Conservation (phyloP, 2,113 vertebrate species). For the Ochotona curzoniae region DNA sequence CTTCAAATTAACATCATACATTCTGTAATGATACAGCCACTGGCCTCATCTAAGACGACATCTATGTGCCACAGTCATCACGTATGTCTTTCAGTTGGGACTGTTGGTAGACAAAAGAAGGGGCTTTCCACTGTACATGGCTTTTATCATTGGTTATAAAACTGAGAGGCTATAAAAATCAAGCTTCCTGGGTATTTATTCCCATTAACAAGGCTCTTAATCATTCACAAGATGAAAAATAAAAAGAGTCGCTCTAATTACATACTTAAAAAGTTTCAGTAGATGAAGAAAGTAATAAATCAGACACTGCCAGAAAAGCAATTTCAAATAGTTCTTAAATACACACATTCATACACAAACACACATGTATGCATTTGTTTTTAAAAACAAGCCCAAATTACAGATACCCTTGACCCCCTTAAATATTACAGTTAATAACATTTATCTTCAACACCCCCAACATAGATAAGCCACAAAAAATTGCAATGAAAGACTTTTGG, state of each 20-base stretch:
- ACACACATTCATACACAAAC: no score
- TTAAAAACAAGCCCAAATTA: conserved; percentile 47
- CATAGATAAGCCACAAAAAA: conserved; percentile 30
- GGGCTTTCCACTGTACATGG: conserved; percentile 56
- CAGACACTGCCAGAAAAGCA: not conserved
- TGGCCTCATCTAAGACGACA: conserved; percentile 38
- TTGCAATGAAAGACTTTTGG: not conserved
- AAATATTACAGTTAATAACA: not conserved
- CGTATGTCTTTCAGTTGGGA: not conserved
- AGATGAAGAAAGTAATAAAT: conserved; percentile 46
- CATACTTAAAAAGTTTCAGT: conserved; percentile 47
- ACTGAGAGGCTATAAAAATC: conserved; percentile 62
- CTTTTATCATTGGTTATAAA: conserved; percentile 60
- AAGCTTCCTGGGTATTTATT: conserved; percentile 70
- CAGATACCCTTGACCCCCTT: not conserved
- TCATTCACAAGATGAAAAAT: conserved; percentile 64
- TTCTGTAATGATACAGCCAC: conserved; percentile 14
- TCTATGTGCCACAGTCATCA: conserved; percentile 14
- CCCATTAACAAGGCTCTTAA: conserved; percentile 64
- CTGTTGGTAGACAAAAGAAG: not conserved
- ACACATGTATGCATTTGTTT: not conserved
- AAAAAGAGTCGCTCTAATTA: conserved; percentile 63
- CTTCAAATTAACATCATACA: conserved; percentile 57
- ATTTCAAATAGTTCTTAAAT: conserved; percentile 49
- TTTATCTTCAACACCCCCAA: not conserved